phyloP scores from a whole-genome alignment of 2,797 vertebrate genomes.

The Lacerta viridis region DNA sequence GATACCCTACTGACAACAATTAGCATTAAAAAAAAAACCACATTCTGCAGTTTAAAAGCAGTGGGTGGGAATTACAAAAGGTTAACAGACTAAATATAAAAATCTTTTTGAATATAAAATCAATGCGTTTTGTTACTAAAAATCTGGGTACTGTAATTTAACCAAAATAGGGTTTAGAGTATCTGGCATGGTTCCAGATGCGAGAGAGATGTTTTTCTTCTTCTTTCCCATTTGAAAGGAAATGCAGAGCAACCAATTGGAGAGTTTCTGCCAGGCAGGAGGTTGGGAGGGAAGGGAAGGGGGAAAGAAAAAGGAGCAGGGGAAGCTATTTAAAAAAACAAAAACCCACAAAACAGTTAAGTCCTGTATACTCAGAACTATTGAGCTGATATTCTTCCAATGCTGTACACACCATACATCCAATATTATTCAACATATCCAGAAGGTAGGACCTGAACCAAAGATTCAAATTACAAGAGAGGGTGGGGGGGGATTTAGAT shows the following conservation, averaged over 20 bases:
- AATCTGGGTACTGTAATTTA: conserved; percentile 80
- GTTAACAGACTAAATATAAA: conserved; percentile 85
- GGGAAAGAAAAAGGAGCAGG: background rate
- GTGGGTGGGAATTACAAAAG: conserved; percentile 83
- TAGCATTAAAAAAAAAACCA: conserved; percentile 68
- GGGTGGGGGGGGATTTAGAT: too few species aligned
- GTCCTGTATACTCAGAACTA: conserved; percentile 8
- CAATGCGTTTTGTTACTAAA: conserved; percentile 77
- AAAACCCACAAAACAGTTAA: background rate
- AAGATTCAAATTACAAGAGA: too few species aligned
- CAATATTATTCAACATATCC: background rate
- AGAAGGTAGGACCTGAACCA: too few species aligned
- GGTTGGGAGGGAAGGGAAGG: background rate
- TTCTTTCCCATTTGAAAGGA: conserved; percentile 47
- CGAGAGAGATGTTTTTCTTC: conserved; percentile 53
- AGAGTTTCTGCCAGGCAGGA: conserved; percentile 60
- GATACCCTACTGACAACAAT: conserved; percentile 79
- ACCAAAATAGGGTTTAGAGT: conserved; percentile 77
- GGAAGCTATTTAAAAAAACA: background rate
- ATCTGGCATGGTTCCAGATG: conserved; percentile 77
- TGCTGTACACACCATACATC: background rate
- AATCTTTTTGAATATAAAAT: conserved; percentile 82
- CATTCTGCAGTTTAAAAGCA: conserved; percentile 66
- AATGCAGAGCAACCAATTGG: conserved; percentile 63
- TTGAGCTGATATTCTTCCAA: background rate